These are phyloP conservation scores for Argya squamiceps DNA, from an alignment of 2,797 vertebrate species.

Conservation along the genomic window DNA sequence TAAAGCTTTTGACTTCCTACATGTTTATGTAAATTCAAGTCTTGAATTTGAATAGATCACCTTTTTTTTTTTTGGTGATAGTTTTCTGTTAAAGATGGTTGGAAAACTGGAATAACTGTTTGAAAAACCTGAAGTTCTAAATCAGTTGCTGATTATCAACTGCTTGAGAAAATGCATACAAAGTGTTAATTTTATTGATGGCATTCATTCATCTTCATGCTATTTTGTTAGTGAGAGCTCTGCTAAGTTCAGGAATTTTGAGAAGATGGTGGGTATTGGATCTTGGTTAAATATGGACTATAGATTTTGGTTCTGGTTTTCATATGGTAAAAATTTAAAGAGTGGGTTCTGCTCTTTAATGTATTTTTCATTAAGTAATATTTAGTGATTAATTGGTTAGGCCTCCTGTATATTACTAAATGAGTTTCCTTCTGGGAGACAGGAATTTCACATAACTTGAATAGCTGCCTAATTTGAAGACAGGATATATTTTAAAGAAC, in stretches of 20 bases:
- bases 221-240: neutral
- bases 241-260: neutral
- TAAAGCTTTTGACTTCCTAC: neutral
- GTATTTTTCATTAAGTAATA: neutral
- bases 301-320: neutral
- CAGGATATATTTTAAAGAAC: neutral
- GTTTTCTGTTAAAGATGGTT: neutral
- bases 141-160: neutral
- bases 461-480: neutral
- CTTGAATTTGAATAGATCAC: neutral
- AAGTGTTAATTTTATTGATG: neutral
- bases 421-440: neutral
- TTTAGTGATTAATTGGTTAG: neutral
- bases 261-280: neutral
- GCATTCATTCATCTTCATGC: neutral
- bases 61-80: neutral
- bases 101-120: neutral
- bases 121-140: neutral
- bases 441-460: neutral
- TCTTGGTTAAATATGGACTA: neutral
- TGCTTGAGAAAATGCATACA: neutral
- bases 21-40: neutral
- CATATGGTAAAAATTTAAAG: neutral
- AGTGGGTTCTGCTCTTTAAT: neutral
- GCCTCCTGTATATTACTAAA: neutral